These are phyloP conservation scores for Pithys albifrons DNA, from an alignment of 2,113 vertebrate species.

Conservation along the genomic window DNA sequence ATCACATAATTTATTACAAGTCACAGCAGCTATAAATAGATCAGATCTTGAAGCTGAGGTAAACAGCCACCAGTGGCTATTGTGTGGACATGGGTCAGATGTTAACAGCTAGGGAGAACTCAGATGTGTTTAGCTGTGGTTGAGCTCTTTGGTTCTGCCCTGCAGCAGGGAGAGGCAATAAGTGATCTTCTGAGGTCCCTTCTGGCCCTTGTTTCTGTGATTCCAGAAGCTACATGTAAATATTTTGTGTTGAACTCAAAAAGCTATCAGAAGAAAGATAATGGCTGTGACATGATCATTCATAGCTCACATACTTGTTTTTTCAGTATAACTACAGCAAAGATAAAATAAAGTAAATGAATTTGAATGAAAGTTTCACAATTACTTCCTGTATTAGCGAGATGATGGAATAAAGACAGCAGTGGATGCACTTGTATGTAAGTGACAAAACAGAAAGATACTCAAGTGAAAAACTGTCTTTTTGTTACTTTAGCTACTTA, in stretches of 20 bases:
- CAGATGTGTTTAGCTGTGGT: neutral
- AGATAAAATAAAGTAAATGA: slow-evolving; percentile 43
- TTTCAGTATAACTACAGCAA: slow-evolving; percentile 32
- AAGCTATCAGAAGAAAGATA: neutral
- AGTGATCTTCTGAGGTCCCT: neutral
- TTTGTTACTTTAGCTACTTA: slow-evolving; percentile 20
- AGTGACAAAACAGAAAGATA: neutral
- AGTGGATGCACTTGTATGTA: neutral
- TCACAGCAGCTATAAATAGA: neutral
- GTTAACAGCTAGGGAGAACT: neutral
- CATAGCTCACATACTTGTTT: neutral
- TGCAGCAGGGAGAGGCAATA: neutral
- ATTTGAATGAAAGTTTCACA: slow-evolving; percentile 23
- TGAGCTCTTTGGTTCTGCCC: neutral
- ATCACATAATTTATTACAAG: neutral
- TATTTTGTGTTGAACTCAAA: neutral
- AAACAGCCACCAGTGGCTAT: neutral
- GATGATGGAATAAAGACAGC: slow-evolving; percentile 34
- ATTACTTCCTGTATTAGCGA: slow-evolving; percentile 31
- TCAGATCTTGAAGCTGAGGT: neutral
- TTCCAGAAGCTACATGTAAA: neutral
- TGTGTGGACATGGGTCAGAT: neutral
- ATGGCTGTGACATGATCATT: neutral
- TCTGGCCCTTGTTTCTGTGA: neutral
- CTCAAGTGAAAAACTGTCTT: neutral